These are phyloP conservation scores for Varecia variegata DNA, from an alignment of 2,797 vertebrate genomes.

Conservation along the genomic window DNA sequence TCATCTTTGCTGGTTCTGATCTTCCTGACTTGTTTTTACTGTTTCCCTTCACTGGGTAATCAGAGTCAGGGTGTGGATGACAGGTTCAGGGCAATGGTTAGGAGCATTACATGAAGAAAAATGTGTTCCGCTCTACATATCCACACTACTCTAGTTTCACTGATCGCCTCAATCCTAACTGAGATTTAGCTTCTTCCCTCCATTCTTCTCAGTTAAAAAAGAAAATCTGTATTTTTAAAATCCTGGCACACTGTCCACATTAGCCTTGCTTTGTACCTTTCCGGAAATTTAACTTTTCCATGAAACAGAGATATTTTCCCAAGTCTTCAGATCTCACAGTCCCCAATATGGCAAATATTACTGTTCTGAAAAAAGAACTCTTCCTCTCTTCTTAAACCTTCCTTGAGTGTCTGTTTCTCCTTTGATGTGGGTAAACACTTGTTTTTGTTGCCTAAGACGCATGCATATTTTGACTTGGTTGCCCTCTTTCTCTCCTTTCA, in stretches of 20 bases:
- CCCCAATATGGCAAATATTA: not conserved
- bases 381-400: not conserved
- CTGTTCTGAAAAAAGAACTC: not conserved
- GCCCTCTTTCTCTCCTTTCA: not conserved
- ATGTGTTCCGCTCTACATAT: not conserved
- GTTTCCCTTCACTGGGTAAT: constrained; percentile 32
- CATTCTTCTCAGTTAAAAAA: constrained; percentile 19
- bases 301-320: constrained; percentile 25
- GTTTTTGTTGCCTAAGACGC: not conserved
- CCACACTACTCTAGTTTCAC: not conserved
- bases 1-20: constrained; percentile 44
- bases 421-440: not conserved
- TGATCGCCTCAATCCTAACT: not conserved
- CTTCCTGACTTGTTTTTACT: constrained; percentile 51
- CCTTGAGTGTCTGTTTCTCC: not conserved
- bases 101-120: constrained; percentile 7
- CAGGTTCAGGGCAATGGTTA: constrained; percentile 44
- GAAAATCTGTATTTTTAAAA: constrained; percentile 37
- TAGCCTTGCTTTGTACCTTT: constrained; percentile 13
- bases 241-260: not conserved
- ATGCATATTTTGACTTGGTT: not conserved
- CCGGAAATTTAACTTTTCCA: constrained; percentile 29
- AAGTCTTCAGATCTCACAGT: not conserved
- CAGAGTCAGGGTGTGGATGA: constrained; percentile 38
- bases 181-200: not conserved